A percentile compares a stretch with the other conserved stretches of the same genome.
Evolutionary conservation across 2,113 vertebrate genomes (phyloP).

Genomic region (Triplophysa dalaica): DNA sequence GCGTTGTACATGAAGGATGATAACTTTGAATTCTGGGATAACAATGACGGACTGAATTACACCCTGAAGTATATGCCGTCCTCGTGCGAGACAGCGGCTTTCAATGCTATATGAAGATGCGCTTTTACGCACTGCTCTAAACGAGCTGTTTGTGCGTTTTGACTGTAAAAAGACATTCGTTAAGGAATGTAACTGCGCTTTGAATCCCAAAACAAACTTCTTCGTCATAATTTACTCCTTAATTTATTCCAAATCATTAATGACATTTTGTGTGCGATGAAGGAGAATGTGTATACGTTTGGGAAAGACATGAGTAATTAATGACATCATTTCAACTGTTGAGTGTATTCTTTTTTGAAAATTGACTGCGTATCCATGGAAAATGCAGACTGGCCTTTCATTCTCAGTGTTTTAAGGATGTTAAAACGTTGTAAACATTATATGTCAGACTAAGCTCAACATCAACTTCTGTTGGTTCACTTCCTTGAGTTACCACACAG

Average conservation of each 20-base stretch:
- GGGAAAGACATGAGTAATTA: not conserved
- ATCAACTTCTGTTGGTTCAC: not conserved
- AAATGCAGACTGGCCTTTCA: not conserved
- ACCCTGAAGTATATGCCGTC: conserved; percentile 63
- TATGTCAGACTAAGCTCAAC: not conserved
- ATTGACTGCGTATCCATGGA: not conserved
- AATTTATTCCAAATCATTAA: too few species aligned
- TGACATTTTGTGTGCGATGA: not conserved
- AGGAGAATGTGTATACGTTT: not conserved
- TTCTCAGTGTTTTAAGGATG: not conserved
- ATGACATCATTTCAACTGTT: not conserved
- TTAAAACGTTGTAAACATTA: not conserved
- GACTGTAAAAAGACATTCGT: too few species aligned
- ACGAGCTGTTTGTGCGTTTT: not conserved
- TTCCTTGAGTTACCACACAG: too few species aligned
- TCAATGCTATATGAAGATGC: conserved; percentile 50
- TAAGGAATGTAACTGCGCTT: too few species aligned
- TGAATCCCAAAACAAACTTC: not conserved
- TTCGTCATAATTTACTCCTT: not conserved
- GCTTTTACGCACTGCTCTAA: conserved; percentile 2
- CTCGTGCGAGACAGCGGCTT: conserved; percentile 46
- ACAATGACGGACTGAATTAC: conserved; percentile 84
- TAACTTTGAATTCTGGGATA: conserved; percentile 87
- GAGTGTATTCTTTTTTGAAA: not conserved
- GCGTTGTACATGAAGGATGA: conserved; percentile 77